phyloP scores from a whole-genome alignment of 2,797 vertebrate species.

The Paramormyrops hopkinsi region DNA sequence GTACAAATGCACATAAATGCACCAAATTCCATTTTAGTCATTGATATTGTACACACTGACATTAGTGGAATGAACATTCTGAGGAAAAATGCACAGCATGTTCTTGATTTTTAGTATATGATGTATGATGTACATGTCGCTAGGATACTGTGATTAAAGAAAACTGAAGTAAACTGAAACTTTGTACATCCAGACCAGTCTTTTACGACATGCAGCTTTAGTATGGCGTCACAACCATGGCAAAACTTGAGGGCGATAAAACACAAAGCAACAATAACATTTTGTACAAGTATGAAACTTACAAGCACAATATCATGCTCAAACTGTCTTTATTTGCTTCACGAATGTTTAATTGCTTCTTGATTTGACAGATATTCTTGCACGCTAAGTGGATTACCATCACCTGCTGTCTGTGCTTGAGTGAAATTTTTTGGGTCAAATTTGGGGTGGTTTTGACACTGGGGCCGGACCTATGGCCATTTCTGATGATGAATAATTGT shows the following conservation, averaged over 20 bases:
- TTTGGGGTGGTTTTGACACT: no score
- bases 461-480: no score
- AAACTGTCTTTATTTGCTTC: background rate
- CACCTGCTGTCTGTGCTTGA: no score
- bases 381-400: no score
- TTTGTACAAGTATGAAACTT: no score
- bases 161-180: background rate
- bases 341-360: no score
- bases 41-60: background rate
- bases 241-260: no score
- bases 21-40: background rate
- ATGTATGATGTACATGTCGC: background rate
- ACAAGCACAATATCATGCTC: background rate
- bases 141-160: background rate
- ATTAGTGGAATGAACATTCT: background rate
- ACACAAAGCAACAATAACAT: no score
- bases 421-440: no score
- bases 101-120: background rate
- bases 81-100: background rate
- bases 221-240: background rate
- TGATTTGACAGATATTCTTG: no score
- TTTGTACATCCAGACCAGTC: background rate
- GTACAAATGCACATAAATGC: background rate
- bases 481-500: no score
- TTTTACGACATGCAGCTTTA: background rate